These are phyloP conservation scores for Macquaria australasica DNA, from an alignment of 2,113 vertebrate species.

Conservation along the genomic window DNA sequence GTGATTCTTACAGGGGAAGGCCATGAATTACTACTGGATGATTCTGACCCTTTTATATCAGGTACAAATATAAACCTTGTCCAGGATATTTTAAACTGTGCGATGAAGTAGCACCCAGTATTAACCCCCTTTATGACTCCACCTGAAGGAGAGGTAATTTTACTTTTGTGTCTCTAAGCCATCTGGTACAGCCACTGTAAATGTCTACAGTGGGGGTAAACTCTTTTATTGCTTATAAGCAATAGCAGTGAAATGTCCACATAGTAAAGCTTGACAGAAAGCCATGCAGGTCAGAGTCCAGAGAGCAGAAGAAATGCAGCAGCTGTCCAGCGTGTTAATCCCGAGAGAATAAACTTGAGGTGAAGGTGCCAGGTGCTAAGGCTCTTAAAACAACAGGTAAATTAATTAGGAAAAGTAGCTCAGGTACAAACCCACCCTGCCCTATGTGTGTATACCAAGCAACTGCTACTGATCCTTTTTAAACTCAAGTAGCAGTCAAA, in stretches of 20 bases:
- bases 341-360: conserved; percentile 40
- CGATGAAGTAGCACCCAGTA: not conserved
- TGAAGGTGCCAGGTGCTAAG: conserved; percentile 48
- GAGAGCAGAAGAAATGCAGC: conserved; percentile 59
- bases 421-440: conserved; percentile 18
- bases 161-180: not conserved
- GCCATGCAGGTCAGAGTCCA: conserved; percentile 13
- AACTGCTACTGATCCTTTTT: conserved; percentile 21
- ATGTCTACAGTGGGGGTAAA: not conserved
- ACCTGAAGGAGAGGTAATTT: not conserved
- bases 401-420: conserved; percentile 38
- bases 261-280: conserved; percentile 16
- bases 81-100: not conserved
- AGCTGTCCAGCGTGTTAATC: conserved; percentile 63
- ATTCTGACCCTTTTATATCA: not conserved
- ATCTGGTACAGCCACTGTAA: not conserved
- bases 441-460: conserved; percentile 1
- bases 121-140: not conserved
- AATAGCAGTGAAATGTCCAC: not conserved
- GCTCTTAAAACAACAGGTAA: conserved; percentile 55
- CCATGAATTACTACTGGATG: not conserved
- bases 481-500: not conserved
- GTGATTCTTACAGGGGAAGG: not conserved
- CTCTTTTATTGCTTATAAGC: not conserved
- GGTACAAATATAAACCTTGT: not conserved